These are phyloP conservation scores for Smutsia temminckii DNA, from an alignment of 2,797 vertebrate species.

Conservation along the genomic window DNA sequence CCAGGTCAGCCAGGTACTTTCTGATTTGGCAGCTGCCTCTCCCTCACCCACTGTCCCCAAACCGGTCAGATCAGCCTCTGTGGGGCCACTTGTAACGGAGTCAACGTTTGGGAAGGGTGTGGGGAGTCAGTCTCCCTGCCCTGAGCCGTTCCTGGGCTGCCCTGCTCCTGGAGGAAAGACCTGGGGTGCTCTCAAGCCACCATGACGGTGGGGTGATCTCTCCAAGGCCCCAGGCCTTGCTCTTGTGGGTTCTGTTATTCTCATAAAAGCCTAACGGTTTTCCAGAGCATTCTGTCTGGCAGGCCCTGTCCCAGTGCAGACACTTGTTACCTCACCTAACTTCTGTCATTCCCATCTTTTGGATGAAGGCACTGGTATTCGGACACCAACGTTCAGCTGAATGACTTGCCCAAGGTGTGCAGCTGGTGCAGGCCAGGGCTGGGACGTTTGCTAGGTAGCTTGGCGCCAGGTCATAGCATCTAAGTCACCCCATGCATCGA, in stretches of 20 bases:
- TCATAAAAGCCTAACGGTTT: background rate
- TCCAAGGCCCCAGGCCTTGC: background rate
- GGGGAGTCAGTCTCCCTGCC: background rate
- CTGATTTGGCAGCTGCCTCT: background rate
- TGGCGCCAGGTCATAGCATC: background rate
- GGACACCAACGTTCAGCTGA: background rate
- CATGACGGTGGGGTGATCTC: background rate
- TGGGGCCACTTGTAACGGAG: background rate
- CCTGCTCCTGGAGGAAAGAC: background rate
- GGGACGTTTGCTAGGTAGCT: background rate
- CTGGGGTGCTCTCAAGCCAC: background rate
- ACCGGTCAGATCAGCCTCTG: constrained; percentile 49
- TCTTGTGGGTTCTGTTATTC: background rate
- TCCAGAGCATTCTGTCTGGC: background rate
- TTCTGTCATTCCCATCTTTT: background rate
- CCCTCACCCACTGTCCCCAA: constrained; percentile 26
- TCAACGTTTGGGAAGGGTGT: background rate
- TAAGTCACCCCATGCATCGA: background rate
- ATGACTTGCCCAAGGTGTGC: background rate
- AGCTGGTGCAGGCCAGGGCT: background rate
- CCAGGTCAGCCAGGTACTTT: constrained; percentile 1
- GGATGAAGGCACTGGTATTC: background rate
- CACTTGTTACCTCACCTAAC: background rate
- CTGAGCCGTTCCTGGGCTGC: too few species aligned
- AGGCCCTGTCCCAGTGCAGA: background rate